These are phyloP conservation scores for Aradophagus sp. DNA, from an alignment of 1,140 invertebrate species.

Conservation along the genomic window DNA sequence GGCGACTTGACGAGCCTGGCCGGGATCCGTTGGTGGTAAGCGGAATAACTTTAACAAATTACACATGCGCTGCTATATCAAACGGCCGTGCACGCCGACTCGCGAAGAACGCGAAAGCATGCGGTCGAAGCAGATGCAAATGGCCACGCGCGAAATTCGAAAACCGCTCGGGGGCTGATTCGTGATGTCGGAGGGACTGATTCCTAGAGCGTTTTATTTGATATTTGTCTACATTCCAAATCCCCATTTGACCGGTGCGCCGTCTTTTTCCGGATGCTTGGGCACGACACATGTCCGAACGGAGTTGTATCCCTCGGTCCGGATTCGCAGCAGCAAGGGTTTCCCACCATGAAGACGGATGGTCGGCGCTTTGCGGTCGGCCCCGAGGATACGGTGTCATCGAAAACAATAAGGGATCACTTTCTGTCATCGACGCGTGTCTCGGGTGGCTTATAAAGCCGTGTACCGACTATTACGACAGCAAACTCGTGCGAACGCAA, in stretches of 20 bases:
- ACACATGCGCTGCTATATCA: no score
- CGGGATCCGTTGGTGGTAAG: no score
- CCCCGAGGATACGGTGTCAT: constrained; percentile 65
- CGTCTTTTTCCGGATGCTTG: constrained; percentile 73
- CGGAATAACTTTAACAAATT: no score
- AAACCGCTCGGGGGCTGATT: no score
- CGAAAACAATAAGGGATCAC: constrained; percentile 67
- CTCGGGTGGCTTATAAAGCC: neutral
- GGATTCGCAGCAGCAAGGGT: constrained; percentile 45
- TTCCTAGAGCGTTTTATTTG: constrained; percentile 40
- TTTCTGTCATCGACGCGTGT: constrained; percentile 64
- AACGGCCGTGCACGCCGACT: no score
- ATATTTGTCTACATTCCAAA: constrained; percentile 53
- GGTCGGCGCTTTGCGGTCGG: constrained; percentile 53
- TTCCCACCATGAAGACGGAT: constrained; percentile 41
- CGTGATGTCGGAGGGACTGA: no score
- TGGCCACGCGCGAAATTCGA: no score
- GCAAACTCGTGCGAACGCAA: no score
- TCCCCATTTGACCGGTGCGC: constrained; percentile 40
- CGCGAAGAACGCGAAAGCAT: no score
- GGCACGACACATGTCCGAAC: constrained; percentile 68
- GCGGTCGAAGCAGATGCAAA: no score
- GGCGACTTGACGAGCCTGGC: no score
- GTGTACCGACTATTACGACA: no score
- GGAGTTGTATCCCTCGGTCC: constrained; percentile 59